Conservation (phyloP, 1,140 invertebrate genomes). For the Meloidogyne hapla region DNA sequence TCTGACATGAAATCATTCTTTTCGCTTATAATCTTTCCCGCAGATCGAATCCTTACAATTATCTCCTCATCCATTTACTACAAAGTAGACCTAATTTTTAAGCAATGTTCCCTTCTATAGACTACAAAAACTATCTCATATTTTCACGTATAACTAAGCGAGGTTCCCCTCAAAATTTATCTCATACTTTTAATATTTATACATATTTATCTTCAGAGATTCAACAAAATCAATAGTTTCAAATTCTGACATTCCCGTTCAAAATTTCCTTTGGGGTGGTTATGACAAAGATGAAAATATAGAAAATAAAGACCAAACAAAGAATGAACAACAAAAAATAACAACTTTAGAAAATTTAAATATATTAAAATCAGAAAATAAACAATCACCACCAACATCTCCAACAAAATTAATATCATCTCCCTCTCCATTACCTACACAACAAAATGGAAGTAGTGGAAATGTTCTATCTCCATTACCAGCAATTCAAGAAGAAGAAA, state of each 20-base stretch:
- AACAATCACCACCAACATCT: not conserved
- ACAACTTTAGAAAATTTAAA: not conserved
- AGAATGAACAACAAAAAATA: not conserved
- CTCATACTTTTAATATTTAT: slow-evolving; percentile 2
- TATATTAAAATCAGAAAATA: too few species aligned
- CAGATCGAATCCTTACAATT: too few species aligned
- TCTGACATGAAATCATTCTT: too few species aligned
- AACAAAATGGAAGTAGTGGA: not conserved
- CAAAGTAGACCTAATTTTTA: too few species aligned
- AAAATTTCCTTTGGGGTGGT: slow-evolving; percentile 27
- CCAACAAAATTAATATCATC: not conserved
- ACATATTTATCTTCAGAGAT: not conserved
- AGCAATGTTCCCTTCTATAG: too few species aligned
- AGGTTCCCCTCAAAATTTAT: too few species aligned
- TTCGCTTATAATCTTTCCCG: too few species aligned
- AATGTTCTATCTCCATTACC: not conserved
- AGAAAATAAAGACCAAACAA: not conserved
- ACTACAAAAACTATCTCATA: too few species aligned
- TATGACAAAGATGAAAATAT: not conserved
- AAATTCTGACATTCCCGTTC: slow-evolving; percentile 8
- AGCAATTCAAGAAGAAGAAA: slow-evolving; percentile 3
- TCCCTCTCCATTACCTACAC: not conserved
- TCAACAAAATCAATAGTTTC: slow-evolving; percentile 14
- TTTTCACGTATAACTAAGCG: too few species aligned
- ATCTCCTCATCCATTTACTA: too few species aligned